Evolutionary conservation across 2,888 invertebrate genomes (phyloP).

Genomic region (Pyrocoelia pectoralis): DNA sequence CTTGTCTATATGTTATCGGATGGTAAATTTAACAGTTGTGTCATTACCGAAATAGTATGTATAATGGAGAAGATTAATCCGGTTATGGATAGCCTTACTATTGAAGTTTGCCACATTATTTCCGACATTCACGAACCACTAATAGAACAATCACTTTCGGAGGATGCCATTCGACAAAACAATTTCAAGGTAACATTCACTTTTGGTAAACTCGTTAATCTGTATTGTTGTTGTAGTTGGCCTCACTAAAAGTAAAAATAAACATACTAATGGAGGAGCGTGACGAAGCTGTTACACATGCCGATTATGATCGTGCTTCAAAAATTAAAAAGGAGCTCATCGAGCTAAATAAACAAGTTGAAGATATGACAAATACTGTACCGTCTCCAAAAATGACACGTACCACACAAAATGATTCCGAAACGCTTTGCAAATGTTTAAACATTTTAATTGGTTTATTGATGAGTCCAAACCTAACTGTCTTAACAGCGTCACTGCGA

Average conservation of each 20-base stretch:
- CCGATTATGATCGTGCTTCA: slow-evolving; percentile 44
- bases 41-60: slow-evolving; percentile 42
- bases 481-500: slow-evolving; percentile 31
- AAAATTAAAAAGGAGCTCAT: slow-evolving; percentile 40
- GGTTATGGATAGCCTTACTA: slow-evolving; percentile 41
- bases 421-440: slow-evolving; percentile 43
- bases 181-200: slow-evolving; percentile 38
- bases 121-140: slow-evolving; percentile 48
- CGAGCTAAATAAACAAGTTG: slow-evolving; percentile 39
- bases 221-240: slow-evolving; percentile 39
- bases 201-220: not conserved
- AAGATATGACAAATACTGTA: slow-evolving; percentile 31
- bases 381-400: slow-evolving; percentile 12
- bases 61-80: slow-evolving; percentile 41
- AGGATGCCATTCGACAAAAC: slow-evolving; percentile 31
- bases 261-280: slow-evolving; percentile 44
- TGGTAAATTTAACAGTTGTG: slow-evolving; percentile 54
- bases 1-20: slow-evolving; percentile 64
- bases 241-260: slow-evolving; percentile 45
- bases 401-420: slow-evolving; percentile 40
- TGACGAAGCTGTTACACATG: slow-evolving; percentile 44
- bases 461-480: slow-evolving; percentile 22
- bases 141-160: slow-evolving; percentile 31
- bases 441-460: slow-evolving; percentile 43
- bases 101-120: slow-evolving; percentile 46